A percentile compares a stretch with the other conserved stretches of the same genome.
phyloP scores from a whole-genome alignment of 2,113 vertebrate species.

The Pseudorectes ferrugineus region DNA sequence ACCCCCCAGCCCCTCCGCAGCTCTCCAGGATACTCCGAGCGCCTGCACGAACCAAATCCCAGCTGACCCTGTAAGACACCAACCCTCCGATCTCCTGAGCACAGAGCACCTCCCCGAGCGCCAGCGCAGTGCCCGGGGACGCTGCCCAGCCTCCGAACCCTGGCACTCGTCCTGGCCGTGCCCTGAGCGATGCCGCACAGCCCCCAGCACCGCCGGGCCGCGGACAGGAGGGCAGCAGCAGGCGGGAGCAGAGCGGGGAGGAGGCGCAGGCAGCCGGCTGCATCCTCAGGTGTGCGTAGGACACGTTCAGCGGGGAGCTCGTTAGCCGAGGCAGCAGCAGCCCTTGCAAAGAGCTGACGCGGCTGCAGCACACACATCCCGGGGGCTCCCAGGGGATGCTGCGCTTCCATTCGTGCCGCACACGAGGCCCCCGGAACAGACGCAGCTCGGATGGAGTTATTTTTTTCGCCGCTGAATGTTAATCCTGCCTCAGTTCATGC shows the following conservation, averaged over 20 bases:
- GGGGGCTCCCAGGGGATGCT: constrained; percentile 41
- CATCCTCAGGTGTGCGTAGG: constrained; percentile 15
- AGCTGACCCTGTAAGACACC: rapidly evolving
- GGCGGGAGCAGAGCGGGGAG: neutral
- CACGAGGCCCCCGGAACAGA: constrained; percentile 24
- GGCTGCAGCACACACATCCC: constrained; percentile 34
- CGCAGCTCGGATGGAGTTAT: constrained; percentile 28
- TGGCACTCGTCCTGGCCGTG: rapidly evolving
- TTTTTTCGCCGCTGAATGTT: neutral
- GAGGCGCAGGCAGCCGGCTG: neutral
- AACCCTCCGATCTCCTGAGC: neutral
- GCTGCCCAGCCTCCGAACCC: neutral
- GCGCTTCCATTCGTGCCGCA: constrained; percentile 12
- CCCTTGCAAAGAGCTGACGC: constrained; percentile 51
- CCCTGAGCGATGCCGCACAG: rapidly evolving
- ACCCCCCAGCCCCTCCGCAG: rapidly evolving
- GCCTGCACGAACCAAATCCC: neutral
- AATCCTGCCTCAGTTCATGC: constrained; percentile 17
- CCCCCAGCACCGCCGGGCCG: neutral
- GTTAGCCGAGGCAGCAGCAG: constrained; percentile 47
- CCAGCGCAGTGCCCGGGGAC: rapidly evolving
- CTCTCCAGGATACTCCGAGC: neutral
- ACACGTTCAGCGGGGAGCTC: constrained; percentile 48
- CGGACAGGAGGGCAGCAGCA: neutral
- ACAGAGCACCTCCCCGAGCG: neutral